phyloP scores from a whole-genome alignment of 1,140 invertebrate genomes.

The Drosophila punjabiensis region DNA sequence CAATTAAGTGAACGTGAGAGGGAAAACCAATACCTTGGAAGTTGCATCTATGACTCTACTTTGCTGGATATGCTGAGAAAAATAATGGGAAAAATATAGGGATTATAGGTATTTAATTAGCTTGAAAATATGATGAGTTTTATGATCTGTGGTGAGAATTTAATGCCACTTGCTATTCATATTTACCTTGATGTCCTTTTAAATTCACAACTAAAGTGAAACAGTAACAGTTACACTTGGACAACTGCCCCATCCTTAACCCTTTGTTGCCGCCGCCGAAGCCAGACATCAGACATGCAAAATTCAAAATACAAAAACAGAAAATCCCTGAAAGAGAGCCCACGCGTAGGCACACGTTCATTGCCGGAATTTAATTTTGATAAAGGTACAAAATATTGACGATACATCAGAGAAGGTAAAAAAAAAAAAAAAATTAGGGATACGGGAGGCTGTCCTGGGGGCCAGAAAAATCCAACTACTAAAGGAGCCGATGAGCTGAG shows the following conservation, averaged over 20 bases:
- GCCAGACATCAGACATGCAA: constrained; percentile 58
- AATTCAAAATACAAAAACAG: constrained; percentile 40
- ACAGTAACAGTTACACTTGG: neutral
- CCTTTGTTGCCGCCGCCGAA: constrained; percentile 11
- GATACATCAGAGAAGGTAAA: constrained; percentile 64
- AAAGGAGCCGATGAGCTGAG: neutral
- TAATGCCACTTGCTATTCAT: no score
- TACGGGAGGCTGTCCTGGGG: constrained; percentile 3
- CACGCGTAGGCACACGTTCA: constrained; percentile 58
- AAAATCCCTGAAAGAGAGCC: constrained; percentile 9
- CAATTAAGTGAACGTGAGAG: neutral
- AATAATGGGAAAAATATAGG: no score
- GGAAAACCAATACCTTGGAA: neutral
- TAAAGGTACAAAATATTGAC: constrained; percentile 85
- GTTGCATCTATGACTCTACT: no score
- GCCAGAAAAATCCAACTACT: constrained; percentile 13
- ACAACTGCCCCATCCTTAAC: neutral
- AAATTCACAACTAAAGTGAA: constrained; percentile 33
- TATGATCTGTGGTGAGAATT: no score
- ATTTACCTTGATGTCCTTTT: neutral
- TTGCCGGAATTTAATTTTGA: constrained; percentile 84
- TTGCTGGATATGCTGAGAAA: no score
- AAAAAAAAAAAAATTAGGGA: neutral
- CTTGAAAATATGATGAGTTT: no score
- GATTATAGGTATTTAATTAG: no score